These are phyloP conservation scores for Drosophila putrida DNA, from an alignment of 2,888 invertebrate species.

Conservation along the genomic window DNA sequence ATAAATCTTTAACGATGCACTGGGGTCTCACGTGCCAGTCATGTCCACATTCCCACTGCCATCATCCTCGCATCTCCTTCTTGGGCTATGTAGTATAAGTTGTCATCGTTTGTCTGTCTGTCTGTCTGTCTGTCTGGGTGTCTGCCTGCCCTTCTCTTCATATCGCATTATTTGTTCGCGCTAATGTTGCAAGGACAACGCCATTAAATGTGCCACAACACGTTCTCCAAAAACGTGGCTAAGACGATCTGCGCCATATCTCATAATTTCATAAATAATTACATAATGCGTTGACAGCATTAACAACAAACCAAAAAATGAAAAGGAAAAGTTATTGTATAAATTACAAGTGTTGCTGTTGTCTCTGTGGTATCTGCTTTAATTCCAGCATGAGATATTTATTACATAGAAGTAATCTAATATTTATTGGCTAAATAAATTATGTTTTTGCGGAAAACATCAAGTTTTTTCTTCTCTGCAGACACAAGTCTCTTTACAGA, in stretches of 20 bases:
- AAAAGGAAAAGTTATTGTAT: slow-evolving; percentile 5
- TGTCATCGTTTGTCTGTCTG: slow-evolving; percentile 35
- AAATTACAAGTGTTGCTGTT: slow-evolving; percentile 36
- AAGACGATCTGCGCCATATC: slow-evolving; percentile 55
- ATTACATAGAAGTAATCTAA: slow-evolving; percentile 2
- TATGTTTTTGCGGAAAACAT: too few relatives aligned
- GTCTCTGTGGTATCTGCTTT: slow-evolving; percentile 3
- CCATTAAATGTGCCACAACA: slow-evolving; percentile 72
- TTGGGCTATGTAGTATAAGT: slow-evolving; percentile 17
- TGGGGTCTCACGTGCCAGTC: slow-evolving; percentile 56
- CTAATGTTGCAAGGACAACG: slow-evolving; percentile 54
- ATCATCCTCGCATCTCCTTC: slow-evolving; percentile 7
- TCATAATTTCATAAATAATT: slow-evolving; percentile 79
- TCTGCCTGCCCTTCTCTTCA: slow-evolving; percentile 42
- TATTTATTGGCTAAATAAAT: background rate
- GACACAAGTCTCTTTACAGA: too few relatives aligned
- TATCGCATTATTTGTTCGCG: slow-evolving; percentile 51
- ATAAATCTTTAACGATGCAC: slow-evolving; percentile 79
- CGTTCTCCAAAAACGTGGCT: slow-evolving; percentile 48
- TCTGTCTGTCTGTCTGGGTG: slow-evolving; percentile 34
- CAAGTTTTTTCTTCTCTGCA: too few relatives aligned
- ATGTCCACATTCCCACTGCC: background rate
- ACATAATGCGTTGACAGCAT: slow-evolving; percentile 75
- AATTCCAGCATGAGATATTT: slow-evolving; percentile 10
- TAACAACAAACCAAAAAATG: slow-evolving; percentile 16